phyloP scores from a whole-genome alignment of 2,113 vertebrate species.

The Noctilio leporinus region DNA sequence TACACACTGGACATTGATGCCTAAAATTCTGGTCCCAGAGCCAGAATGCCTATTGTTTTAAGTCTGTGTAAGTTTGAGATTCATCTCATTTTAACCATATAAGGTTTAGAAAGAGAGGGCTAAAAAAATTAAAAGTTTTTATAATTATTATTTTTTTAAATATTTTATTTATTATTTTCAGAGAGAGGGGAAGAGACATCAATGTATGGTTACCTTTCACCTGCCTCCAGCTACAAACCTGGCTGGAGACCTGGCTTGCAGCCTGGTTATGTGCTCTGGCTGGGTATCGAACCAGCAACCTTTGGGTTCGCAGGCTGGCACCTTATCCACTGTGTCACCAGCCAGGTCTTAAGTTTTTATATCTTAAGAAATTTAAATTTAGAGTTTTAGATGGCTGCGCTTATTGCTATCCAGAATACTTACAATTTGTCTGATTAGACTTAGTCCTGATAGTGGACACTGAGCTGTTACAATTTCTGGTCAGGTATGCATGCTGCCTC shows the following conservation, averaged over 20 bases:
- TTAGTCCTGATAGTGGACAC: neutral
- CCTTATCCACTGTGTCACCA: too few relatives aligned
- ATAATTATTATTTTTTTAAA: too few relatives aligned
- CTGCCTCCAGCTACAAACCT: too few relatives aligned
- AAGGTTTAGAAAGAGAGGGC: too few relatives aligned
- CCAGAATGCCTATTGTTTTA: neutral
- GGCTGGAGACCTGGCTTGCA: too few relatives aligned
- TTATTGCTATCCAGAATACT: neutral
- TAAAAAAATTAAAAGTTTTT: too few relatives aligned
- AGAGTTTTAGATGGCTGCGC: neutral
- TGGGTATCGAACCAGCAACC: too few relatives aligned
- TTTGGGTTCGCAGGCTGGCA: too few relatives aligned
- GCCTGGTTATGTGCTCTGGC: too few relatives aligned
- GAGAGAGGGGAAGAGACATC: too few relatives aligned
- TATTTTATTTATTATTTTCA: too few relatives aligned
- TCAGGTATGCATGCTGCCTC: slow-evolving; percentile 92
- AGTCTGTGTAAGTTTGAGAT: neutral
- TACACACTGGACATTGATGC: neutral
- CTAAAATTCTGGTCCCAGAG: neutral
- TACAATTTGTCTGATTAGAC: neutral
- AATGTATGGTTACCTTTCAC: too few relatives aligned
- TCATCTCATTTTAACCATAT: neutral
- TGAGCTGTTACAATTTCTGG: neutral
- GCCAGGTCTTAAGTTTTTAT: neutral
- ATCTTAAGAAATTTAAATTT: neutral